These are phyloP conservation scores for Cathartes aura DNA, from an alignment of 2,113 vertebrate genomes.

Conservation along the genomic window DNA sequence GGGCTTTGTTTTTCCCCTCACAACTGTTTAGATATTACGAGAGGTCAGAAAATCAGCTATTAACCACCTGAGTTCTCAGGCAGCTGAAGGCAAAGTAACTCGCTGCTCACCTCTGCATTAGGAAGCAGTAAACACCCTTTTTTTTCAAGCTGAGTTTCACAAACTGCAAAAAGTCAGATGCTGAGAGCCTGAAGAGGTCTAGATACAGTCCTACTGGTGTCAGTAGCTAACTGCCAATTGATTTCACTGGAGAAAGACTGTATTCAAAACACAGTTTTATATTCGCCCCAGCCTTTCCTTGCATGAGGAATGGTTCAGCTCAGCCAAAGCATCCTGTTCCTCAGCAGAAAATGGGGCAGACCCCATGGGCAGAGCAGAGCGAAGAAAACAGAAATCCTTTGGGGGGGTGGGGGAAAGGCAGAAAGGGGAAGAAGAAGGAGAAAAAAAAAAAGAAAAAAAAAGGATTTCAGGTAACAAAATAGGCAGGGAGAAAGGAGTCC, in stretches of 20 bases:
- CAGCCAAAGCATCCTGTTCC: background rate
- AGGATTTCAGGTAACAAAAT: background rate
- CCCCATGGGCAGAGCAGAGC: background rate
- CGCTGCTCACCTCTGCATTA: background rate
- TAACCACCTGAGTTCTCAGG: background rate
- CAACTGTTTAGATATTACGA: background rate
- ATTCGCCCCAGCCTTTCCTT: background rate
- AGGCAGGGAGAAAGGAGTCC: background rate
- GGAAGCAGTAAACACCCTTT: background rate
- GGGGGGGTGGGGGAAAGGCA: no score
- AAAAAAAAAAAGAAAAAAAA: background rate
- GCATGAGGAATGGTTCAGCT: background rate
- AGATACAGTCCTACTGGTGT: background rate
- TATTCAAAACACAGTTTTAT: background rate
- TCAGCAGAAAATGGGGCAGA: background rate
- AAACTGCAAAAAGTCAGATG: background rate
- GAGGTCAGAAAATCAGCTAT: background rate
- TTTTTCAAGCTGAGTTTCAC: background rate
- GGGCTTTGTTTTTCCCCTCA: slow-evolving; percentile 29
- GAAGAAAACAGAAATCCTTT: background rate
- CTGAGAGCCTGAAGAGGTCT: background rate
- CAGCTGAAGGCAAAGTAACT: background rate
- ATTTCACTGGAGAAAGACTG: background rate
- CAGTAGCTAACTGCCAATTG: background rate
- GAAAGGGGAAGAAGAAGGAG: background rate